phyloP scores from a whole-genome alignment of 1,140 invertebrate species.

The Andricus grossulariae region DNA sequence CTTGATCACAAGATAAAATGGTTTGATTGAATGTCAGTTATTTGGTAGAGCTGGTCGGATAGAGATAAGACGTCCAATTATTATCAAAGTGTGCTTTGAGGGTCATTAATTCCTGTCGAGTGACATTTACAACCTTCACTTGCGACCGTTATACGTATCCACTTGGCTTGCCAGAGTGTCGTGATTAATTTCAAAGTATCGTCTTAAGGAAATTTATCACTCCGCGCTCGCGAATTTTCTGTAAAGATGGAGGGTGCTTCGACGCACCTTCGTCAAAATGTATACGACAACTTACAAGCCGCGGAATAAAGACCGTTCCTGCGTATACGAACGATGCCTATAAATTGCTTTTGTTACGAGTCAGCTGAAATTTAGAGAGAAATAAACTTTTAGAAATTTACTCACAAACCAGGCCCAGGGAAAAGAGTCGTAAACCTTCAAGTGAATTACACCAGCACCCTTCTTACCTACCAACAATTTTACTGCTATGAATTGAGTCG shows the following conservation, averaged over 20 bases:
- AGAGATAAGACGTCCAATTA: constrained; percentile 19
- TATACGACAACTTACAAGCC: not conserved
- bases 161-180: not conserved
- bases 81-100: constrained; percentile 19
- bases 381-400: constrained; percentile 22
- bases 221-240: constrained; percentile 1
- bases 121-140: not conserved
- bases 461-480: constrained; percentile 10
- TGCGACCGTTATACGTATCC: not conserved
- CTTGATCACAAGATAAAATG: not conserved
- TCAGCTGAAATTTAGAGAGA: constrained; percentile 15
- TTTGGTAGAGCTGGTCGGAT: constrained; percentile 14
- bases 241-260: constrained; percentile 4
- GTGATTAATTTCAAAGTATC: constrained; percentile 22
- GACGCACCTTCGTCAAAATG: constrained; percentile 21
- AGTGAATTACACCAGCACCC: not conserved
- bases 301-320: not conserved
- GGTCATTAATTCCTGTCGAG: constrained; percentile 26
- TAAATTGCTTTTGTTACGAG: constrained; percentile 20
- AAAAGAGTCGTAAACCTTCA: constrained; percentile 7
- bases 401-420: not conserved
- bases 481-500: not conserved
- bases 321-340: not conserved
- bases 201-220: constrained; percentile 30
- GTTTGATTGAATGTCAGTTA: not conserved